phyloP scores from a whole-genome alignment of 2,797 vertebrate species.

The Myotis findleyi region DNA sequence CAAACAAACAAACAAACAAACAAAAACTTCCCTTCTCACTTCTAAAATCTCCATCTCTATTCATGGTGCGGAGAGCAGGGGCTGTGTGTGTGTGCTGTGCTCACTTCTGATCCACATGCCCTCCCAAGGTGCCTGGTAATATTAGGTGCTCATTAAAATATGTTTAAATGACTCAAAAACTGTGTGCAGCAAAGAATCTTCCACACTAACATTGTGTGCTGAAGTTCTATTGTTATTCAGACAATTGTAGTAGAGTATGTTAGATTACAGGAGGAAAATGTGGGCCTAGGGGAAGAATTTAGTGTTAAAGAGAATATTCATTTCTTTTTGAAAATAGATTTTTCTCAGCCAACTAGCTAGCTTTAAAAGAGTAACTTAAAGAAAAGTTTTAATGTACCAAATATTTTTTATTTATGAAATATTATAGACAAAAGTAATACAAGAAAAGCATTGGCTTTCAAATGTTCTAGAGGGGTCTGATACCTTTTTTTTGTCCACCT shows the following conservation, averaged over 20 bases:
- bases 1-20: too few species aligned
- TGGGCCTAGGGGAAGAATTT: not conserved
- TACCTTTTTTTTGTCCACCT: not conserved
- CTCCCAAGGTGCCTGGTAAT: not conserved
- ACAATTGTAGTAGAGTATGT: not conserved
- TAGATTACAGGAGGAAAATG: not conserved
- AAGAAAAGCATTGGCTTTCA: not conserved
- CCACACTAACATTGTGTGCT: not conserved
- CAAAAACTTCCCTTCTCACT: not conserved
- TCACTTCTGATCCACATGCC: not conserved
- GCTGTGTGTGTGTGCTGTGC: not conserved
- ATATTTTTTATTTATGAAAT: conserved; percentile 16
- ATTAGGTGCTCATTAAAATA: not conserved
- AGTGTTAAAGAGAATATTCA: too few species aligned
- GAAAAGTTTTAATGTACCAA: not conserved
- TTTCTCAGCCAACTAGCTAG: too few species aligned
- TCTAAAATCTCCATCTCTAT: not conserved
- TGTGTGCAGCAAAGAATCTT: not conserved
- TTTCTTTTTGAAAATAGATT: too few species aligned
- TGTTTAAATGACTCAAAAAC: not conserved
- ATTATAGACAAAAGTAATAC: not conserved
- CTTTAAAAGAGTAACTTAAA: not conserved
- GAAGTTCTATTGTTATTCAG: not conserved
- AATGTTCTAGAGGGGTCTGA: not conserved
- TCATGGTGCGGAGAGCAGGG: not conserved